Evolutionary conservation across 2,888 invertebrate species (phyloP), one percentile per base, ranked within the genome.

Genomic region (Flexamia atlantica): DNA sequence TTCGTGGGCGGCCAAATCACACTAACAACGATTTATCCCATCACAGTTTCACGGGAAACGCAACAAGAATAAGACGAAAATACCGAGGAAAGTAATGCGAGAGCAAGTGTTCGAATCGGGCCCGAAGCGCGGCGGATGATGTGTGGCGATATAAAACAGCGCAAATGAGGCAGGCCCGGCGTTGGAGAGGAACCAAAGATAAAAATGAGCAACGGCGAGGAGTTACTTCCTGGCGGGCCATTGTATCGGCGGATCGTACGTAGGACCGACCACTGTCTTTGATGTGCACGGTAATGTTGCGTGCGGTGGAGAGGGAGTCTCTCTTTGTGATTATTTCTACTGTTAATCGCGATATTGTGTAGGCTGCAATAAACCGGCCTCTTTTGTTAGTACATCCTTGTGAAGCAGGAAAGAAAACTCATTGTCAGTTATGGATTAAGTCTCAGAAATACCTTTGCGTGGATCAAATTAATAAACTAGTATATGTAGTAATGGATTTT

Each of bases 181-280:
- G 64, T 30, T 64, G 64, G 64, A 64, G 64, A 64, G 64, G 64
- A 17, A 64, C 64, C 64, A 64, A n/a, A 28, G 64, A 64, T 64
- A 23, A 53, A 46, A 53, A 20, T 53, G 53, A 53, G 53, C 20
- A 14, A 53, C 53, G 53, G 23, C 20, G 57, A 12, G 12, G 50
- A 50, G 50, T 50, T 50, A 50, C 50, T 50, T 50, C 50, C 50
- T 50, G 50, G 50, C 50, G 17, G 17, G 50, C 50, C 50, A 57
- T 57, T 57, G 57, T 57, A 50, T 50, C 50, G 50, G 50, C 50
- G 50, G 50, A 50, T 50, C 50, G 17, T 50, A 50, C 46, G 46
- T 17, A 17, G 46, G 12, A 46, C 17, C 46, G 12, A 1, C 14
- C 14, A 17, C 46, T n/a, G 14, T 2, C 57, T 57, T 64, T 64